These are phyloP conservation scores for Illadopsis cleaveri DNA, from an alignment of 2,113 vertebrate species.

Conservation along the genomic window DNA sequence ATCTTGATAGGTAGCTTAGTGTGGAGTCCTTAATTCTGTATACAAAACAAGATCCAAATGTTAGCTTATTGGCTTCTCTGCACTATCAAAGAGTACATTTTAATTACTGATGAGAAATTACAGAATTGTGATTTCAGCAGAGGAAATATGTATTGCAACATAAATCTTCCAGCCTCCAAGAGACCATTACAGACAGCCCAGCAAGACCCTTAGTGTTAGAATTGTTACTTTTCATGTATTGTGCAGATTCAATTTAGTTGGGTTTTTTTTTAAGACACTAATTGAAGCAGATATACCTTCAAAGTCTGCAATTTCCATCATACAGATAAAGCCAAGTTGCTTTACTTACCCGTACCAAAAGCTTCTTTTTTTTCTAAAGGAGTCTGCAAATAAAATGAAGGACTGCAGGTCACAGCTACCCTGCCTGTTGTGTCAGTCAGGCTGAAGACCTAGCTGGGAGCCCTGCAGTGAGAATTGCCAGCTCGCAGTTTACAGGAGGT, in stretches of 20 bases:
- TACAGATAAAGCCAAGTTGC: background rate
- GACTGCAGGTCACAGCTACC: background rate
- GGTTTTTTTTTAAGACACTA: background rate
- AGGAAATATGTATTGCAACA: background rate
- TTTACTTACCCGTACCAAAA: background rate
- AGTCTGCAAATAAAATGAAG: background rate
- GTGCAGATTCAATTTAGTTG: background rate
- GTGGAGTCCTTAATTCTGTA: background rate
- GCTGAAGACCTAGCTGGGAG: background rate
- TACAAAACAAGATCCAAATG: background rate
- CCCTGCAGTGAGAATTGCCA: background rate
- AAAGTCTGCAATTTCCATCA: background rate
- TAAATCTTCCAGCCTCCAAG: background rate
- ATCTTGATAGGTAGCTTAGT: background rate
- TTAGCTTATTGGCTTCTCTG: background rate
- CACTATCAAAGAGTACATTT: background rate
- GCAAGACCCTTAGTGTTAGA: background rate
- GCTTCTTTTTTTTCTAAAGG: background rate
- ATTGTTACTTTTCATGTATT: background rate
- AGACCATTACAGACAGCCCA: background rate
- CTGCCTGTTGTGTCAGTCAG: rapidly evolving
- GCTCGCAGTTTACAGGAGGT: background rate
- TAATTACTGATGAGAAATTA: background rate
- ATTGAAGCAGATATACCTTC: background rate
- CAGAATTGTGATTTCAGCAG: background rate